Evolutionary conservation across 1,140 invertebrate species (phyloP), one percentile per base, ranked within the genome.

Genomic region (Drosophila setifemur): DNA sequence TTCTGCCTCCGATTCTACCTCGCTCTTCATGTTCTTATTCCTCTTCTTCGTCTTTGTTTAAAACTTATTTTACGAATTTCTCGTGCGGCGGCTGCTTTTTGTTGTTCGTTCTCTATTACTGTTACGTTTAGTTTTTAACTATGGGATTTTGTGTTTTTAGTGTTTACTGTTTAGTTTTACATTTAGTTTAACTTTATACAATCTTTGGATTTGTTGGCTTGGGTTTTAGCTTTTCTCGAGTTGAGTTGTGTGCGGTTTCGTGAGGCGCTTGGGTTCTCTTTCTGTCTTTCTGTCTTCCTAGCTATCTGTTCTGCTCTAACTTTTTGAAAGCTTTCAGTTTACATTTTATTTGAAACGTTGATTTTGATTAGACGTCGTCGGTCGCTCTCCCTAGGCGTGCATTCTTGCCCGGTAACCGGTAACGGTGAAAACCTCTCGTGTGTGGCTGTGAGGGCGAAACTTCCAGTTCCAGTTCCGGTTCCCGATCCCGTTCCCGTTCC

Each of bases 241-340:
- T n/a, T 47, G 29, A 19, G 42, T n/a, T 48, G 29, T 54, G 54
- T 53, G 33, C 35, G 19, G 37, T 58, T 63, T 45, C 54, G 54
- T 72, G 76, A 67, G 77, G 78, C 77, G 78, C 73, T 83, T 43
- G 74, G 74, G 54, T 48, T 52, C 44, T 53, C 4, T 23, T 14
- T 63, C 12, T 48, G 14, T 19, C 9, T 2, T 12, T n/a, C 49
- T 35, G n/a, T 23, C 6, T 4, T 7, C 5, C 8, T 45, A 16
- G 21, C 23, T 57, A 50, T 23, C n/a, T 35, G n/a, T 53, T 25
- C 7, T 29, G 52, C 12, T 23, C 29, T 60, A 63, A 81, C 78
- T 83, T 83, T 78, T 77, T 63, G 54, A 82, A 82, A 82, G 78
- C 78, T 82, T 82, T 82, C 54, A 79, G 75, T 85, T 85, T 75